phyloP scores from a whole-genome alignment of 2,113 vertebrate species.

The Cyanoliseus patagonus region DNA sequence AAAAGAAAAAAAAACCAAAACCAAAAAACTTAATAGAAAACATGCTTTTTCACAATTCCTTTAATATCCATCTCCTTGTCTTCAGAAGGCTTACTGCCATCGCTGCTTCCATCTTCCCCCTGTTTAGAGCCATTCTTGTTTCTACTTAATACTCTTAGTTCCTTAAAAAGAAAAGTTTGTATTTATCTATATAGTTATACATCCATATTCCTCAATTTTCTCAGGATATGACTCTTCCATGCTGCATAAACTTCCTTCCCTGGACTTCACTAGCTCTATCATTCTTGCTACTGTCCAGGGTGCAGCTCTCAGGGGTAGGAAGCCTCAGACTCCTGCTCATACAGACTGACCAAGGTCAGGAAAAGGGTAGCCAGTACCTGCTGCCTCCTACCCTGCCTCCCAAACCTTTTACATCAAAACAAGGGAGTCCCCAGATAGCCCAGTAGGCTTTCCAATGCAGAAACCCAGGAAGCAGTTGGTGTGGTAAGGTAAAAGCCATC shows the following conservation, averaged over 20 bases:
- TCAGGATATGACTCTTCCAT: slow-evolving; percentile 49
- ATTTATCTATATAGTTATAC: slow-evolving; percentile 51
- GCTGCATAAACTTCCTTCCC: slow-evolving; percentile 59
- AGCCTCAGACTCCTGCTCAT: background rate
- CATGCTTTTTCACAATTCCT: background rate
- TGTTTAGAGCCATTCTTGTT: background rate
- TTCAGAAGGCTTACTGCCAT: slow-evolving; percentile 14
- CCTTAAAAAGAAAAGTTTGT: slow-evolving; percentile 56
- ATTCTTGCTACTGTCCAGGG: slow-evolving; percentile 42
- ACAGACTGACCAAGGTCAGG: slow-evolving; percentile 19
- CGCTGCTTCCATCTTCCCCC: background rate
- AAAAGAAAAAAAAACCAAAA: background rate
- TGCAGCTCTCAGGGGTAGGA: slow-evolving; percentile 54
- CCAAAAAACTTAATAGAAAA: background rate
- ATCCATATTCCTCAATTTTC: slow-evolving; percentile 26
- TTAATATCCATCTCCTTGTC: background rate
- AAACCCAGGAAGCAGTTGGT: background rate
- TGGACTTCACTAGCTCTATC: slow-evolving; percentile 23
- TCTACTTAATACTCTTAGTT: background rate
- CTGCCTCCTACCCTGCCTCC: background rate
- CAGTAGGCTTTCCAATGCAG: background rate
- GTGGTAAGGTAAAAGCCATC: background rate
- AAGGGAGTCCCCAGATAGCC: background rate
- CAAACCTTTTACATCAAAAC: background rate
- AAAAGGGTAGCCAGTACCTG: slow-evolving; percentile 8